These are phyloP conservation scores for Rhyacophila brunnea DNA, from an alignment of 1,140 invertebrate species.

Conservation along the genomic window DNA sequence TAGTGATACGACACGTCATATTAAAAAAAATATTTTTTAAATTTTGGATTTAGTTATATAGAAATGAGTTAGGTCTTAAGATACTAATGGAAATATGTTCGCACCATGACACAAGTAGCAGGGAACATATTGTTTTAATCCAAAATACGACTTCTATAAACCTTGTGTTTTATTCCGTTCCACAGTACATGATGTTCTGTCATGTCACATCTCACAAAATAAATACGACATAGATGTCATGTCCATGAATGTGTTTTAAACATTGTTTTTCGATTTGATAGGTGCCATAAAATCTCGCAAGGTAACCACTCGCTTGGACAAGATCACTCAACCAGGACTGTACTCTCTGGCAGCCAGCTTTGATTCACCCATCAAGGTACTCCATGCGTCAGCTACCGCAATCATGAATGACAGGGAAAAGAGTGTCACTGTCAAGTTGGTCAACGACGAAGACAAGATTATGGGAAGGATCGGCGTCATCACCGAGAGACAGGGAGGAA, in stretches of 20 bases:
- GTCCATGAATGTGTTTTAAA: too few relatives aligned
- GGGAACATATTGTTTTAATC: too few relatives aligned
- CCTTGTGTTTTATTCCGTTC: too few relatives aligned
- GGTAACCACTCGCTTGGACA: constrained; percentile 51
- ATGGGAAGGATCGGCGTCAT: constrained; percentile 37
- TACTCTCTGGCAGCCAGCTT: constrained; percentile 56
- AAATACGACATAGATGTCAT: too few relatives aligned
- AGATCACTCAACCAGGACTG: constrained; percentile 49
- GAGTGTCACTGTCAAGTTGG: constrained; percentile 30
- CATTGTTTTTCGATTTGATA: constrained; percentile 38
- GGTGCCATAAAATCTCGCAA: constrained; percentile 65
- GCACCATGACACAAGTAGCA: too few relatives aligned
- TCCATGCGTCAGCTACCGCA: constrained; percentile 36
- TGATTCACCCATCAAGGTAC: constrained; percentile 59
- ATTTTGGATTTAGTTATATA: too few relatives aligned
- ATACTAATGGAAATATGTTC: too few relatives aligned
- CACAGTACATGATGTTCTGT: too few relatives aligned
- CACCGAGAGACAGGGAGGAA: constrained; percentile 6
- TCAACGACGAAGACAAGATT: constrained; percentile 34
- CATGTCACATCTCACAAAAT: neutral
- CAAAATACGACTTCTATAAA: too few relatives aligned
- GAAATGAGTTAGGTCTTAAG: too few relatives aligned
- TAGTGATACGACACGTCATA: too few relatives aligned
- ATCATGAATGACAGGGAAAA: constrained; percentile 8
- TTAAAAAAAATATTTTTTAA: too few relatives aligned